Conservation (phyloP, 2,888 invertebrate species). For the Corbicula japonica region DNA sequence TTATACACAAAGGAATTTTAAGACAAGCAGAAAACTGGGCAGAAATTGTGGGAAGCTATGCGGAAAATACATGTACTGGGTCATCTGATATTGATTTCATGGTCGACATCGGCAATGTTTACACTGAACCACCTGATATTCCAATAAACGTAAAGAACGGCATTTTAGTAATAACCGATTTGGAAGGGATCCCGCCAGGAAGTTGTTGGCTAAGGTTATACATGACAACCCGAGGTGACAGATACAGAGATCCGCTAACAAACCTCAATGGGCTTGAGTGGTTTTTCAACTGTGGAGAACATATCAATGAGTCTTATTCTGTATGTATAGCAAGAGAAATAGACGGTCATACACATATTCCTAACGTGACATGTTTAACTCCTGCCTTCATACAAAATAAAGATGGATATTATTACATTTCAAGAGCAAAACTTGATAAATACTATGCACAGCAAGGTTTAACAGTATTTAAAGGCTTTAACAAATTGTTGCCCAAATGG, state of each 20-base stretch:
- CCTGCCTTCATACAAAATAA: slow-evolving; percentile 1
- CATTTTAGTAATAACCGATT: background rate
- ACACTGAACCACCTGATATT: background rate
- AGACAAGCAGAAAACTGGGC: slow-evolving; percentile 1
- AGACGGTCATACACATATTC: slow-evolving; percentile 9
- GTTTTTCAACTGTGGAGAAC: slow-evolving; percentile 11
- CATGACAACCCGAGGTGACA: slow-evolving; percentile 1
- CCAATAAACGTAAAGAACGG: background rate
- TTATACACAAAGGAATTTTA: slow-evolving; percentile 18
- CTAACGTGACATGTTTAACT: background rate
- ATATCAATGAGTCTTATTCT: background rate
- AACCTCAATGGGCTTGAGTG: slow-evolving; percentile 13
- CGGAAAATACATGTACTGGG: slow-evolving; percentile 10
- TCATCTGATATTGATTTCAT: slow-evolving; percentile 21
- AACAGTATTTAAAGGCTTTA: slow-evolving; percentile 4
- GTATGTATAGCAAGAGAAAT: background rate
- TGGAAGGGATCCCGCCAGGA: slow-evolving; percentile 2
- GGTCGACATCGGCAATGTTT: background rate
- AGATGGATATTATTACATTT: slow-evolving; percentile 5
- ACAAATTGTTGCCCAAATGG: slow-evolving; percentile 14
- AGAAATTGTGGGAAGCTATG: slow-evolving; percentile 7
- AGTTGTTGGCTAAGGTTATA: slow-evolving; percentile 2
- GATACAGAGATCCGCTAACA: background rate
- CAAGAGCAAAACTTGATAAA: slow-evolving; percentile 6
- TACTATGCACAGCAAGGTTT: background rate